These are phyloP conservation scores for Ericerus pela DNA, from an alignment of 1,140 invertebrate species.

Conservation along the genomic window DNA sequence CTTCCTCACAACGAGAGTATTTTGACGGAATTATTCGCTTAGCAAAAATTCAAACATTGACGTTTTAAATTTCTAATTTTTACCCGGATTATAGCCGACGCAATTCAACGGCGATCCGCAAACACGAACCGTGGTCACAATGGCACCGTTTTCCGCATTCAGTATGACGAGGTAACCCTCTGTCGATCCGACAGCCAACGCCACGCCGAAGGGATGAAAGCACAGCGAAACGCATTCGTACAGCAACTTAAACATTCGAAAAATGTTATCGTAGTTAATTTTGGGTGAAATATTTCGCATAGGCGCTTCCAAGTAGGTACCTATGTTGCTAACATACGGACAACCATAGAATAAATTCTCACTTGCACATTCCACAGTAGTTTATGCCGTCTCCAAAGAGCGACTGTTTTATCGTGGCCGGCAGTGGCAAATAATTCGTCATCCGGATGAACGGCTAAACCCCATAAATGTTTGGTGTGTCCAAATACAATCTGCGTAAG, in stretches of 20 bases:
- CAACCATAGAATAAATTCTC: slow-evolving; percentile 15
- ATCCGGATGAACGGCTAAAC: slow-evolving; percentile 73
- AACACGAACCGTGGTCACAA: slow-evolving; percentile 66
- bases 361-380: slow-evolving; percentile 78
- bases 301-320: neutral
- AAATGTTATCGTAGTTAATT: neutral
- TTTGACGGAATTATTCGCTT: no score
- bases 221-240: slow-evolving; percentile 68
- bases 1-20: no score
- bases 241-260: slow-evolving; percentile 38
- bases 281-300: neutral
- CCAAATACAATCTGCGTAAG: slow-evolving; percentile 62
- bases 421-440: slow-evolving; percentile 85
- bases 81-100: slow-evolving; percentile 73
- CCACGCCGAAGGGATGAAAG: slow-evolving; percentile 73
- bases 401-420: slow-evolving; percentile 80
- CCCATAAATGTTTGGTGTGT: slow-evolving; percentile 79
- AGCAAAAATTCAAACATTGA: slow-evolving; percentile 4
- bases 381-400: slow-evolving; percentile 74
- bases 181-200: slow-evolving; percentile 71
- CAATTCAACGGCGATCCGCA: slow-evolving; percentile 71
- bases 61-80: slow-evolving; percentile 20
- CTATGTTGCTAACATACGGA: no score
- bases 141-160: slow-evolving; percentile 63
- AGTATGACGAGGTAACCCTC: slow-evolving; percentile 75